Percentiles rank a stretch among this genome's conserved stretches.
Conservation (phyloP, 2,797 vertebrate genomes). For the Schizothorax lantsangensis region DNA sequence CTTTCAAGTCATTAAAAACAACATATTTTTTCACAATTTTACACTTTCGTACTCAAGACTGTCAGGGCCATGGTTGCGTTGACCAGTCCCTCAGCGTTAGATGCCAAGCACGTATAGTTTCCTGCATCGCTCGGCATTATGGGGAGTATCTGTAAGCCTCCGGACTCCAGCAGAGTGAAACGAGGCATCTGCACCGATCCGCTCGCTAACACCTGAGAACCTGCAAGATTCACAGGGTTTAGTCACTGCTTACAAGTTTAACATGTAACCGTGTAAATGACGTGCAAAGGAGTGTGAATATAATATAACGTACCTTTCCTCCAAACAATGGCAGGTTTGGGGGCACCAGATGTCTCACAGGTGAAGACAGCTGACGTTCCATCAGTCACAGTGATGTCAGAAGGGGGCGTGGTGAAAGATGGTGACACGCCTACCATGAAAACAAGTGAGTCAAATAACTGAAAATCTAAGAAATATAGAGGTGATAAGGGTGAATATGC, state of each 20-base stretch:
- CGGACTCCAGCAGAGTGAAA: constrained; percentile 88
- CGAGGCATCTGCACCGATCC: constrained; percentile 86
- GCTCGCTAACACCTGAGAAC: constrained; percentile 85
- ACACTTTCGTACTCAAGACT: constrained; percentile 85
- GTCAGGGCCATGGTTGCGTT: constrained; percentile 82
- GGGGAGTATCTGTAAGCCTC: constrained; percentile 86
- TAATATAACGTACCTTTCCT: constrained; percentile 75
- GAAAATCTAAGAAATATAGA: neutral
- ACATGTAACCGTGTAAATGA: neutral
- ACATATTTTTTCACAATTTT: constrained; percentile 3
- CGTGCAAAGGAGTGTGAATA: neutral
- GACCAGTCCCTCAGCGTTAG: constrained; percentile 83
- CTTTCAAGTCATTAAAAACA: constrained; percentile 14
- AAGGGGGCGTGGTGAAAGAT: constrained; percentile 76
- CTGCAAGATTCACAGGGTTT: constrained; percentile 68
- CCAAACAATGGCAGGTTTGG: constrained; percentile 90
- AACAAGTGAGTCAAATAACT: neutral
- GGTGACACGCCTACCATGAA: constrained; percentile 83
- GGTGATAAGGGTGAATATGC: neutral
- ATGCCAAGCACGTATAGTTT: constrained; percentile 86
- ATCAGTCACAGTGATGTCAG: constrained; percentile 87
- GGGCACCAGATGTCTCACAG: constrained; percentile 88
- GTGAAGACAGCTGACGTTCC: constrained; percentile 81
- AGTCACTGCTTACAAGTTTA: neutral
- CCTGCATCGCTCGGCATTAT: constrained; percentile 85